Base-by-base conservation (phyloP, 1,140 invertebrate genomes). In the Goniozus legneri region DNA sequence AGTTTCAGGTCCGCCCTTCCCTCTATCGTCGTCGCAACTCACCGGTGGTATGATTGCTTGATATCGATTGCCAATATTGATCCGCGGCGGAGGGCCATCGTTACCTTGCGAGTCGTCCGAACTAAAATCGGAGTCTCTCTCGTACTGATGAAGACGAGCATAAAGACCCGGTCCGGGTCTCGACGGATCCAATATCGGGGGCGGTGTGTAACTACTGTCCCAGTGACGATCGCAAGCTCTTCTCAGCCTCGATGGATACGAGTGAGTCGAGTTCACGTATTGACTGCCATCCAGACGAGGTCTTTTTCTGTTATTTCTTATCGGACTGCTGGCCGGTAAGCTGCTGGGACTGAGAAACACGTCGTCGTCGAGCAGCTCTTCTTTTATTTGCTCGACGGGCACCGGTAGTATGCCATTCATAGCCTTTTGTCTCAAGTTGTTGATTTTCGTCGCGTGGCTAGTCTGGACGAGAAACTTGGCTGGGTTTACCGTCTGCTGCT, bases 11-110 rank as follows among this genome's bases (percentile, higher is more conserved):
- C 76, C 60, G 34, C 72, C 58, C 47, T 74, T 56, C 48, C 69
- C 65, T 54, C 65, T 58, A 38, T 76, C 74, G 13, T 76, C 73
- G 20, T 82, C 76, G 41, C 73, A 77, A 16, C 74, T 72, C 13
- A 78, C 56, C 27, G 76, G 77, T 13, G 89, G 90, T 64, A 95
- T 83, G 37, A 82, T 80, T 0, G 91, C 92, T 76, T 98, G 96
- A 73, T 88, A 95, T 27, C 90, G 83, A 6, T 83, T 76, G 0
- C 95, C 95, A 33, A 98, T 83, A 65, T 98, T 98, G 15, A 98
- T 91, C 69, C 92, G 77, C 2, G 71, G 71, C 8, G 74, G 74
- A 4, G 74, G 74, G 3, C 72, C 71, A 18, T 76, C 74, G 38
- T 75, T 76, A 3, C 70, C 73, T 47, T 73, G 72, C 1, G 74